These are phyloP conservation scores for Pyrgus malvae DNA, from an alignment of 2,888 invertebrate genomes.

Conservation along the genomic window DNA sequence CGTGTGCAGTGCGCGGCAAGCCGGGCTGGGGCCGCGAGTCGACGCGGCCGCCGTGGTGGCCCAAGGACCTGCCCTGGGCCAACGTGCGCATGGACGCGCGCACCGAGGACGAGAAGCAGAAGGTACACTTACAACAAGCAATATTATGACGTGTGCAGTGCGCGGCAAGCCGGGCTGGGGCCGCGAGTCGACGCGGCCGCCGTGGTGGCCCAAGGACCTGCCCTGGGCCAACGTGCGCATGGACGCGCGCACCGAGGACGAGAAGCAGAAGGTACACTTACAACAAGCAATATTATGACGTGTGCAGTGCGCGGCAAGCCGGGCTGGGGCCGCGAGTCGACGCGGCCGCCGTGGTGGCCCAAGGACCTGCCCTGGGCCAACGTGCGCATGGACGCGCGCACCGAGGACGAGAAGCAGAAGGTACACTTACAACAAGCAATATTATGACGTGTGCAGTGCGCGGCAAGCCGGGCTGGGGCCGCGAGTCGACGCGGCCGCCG, in stretches of 20 bases:
- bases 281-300: too few species aligned
- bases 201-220: conserved; percentile 99
- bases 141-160: conserved; percentile 52
- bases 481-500: conserved; percentile 96
- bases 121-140: too few species aligned
- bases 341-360: conserved; percentile 98
- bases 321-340: conserved; percentile 98
- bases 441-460: too few species aligned
- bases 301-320: conserved; percentile 96
- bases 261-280: conserved; percentile 98
- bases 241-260: conserved; percentile 97
- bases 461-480: conserved; percentile 98
- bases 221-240: conserved; percentile 99
- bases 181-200: conserved; percentile 95
- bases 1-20: conserved; percentile 88
- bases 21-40: conserved; percentile 99
- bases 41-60: conserved; percentile 98
- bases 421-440: too few species aligned
- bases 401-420: conserved; percentile 98
- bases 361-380: conserved; percentile 99
- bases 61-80: conserved; percentile 98
- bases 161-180: conserved; percentile 99
- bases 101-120: conserved; percentile 97
- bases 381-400: conserved; percentile 97
- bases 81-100: conserved; percentile 98